Conservation (phyloP, 2,113 vertebrate genomes). For the Toxostoma redivivum region DNA sequence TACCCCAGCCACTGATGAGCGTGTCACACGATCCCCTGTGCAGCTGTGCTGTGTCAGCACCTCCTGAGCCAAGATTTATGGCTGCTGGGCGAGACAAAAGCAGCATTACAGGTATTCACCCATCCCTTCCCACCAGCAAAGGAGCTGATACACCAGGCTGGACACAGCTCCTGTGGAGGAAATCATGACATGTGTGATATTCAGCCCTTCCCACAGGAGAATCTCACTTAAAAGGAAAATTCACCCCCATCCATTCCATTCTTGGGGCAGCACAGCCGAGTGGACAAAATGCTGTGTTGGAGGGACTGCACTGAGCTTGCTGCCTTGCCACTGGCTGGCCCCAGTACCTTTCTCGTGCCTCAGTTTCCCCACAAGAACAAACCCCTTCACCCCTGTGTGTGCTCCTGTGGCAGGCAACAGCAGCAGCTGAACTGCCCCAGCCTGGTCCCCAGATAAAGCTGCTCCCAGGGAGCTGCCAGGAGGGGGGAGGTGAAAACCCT, state of each 20-base stretch:
- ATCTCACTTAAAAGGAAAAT: not conserved
- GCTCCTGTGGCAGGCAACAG: not conserved
- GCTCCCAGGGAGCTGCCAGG: not conserved
- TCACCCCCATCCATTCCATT: accelerated
- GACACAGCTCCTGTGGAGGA: not conserved
- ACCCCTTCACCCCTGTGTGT: not conserved
- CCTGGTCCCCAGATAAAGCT: not conserved
- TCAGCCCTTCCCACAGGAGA: not conserved
- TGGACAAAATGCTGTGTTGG: not conserved
- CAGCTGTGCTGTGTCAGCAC: not conserved
- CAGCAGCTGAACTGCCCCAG: not conserved
- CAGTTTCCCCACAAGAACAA: not conserved
- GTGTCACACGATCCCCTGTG: accelerated
- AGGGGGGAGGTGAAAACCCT: not conserved
- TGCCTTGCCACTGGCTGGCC: not conserved
- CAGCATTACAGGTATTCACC: accelerated
- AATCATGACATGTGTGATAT: accelerated
- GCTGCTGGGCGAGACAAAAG: accelerated
- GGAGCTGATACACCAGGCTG: accelerated
- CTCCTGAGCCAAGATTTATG: not conserved
- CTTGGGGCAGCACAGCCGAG: not conserved
- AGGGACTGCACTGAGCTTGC: not conserved
- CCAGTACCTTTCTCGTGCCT: not conserved
- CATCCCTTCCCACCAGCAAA: not conserved
- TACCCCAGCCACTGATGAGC: not conserved